Evolutionary conservation across 2,113 vertebrate species (phyloP), one percentile per base, ranked within the genome.

Genomic region (Xiphophorus couchianus): DNA sequence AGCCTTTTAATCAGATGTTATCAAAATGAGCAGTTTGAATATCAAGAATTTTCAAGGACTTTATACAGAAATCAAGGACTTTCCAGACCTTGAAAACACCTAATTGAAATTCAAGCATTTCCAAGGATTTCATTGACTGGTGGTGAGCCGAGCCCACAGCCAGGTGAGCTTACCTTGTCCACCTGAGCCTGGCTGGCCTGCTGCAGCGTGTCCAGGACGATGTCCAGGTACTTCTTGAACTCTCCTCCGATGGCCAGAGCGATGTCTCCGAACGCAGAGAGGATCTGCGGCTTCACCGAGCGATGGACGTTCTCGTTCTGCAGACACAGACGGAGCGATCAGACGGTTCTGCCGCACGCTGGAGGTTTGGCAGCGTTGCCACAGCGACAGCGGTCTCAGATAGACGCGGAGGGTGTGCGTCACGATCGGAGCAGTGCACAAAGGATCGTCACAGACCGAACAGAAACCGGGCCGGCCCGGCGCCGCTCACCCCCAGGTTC

Each of bases 251-350:
- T 97, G 81, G 98, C 98, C 73, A 99, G 95, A 66, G 97, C 97
- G 33, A 99, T 98, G 79, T 99, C 98, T 0, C 98, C 98, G 5
- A 99, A 99, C 51, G 96, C 97, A 0, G 97, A 99, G 10, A 99
- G 96, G 84, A 99, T 99, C 95, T 99, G 98, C 1, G 98, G 98
- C 88, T 99, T 99, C 88, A 99, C 98, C 0, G 98, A 99, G 81
- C 97, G 90, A 69, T 99, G 98, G 12, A 99, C 98, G 0, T 99
- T 99, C 88, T 99, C 98, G 3, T 99, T 99, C 98, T 99, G 67
- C n/a, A 31, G 14, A 31, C 14, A 6, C 4, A 7, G 11, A 48
- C 44, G 39, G 35, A 58, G 25, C 22, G 3, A n/a, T 58, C 12
- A 67, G 25, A 13, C 29, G 11, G 29, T 33, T 33, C 31, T 4